Evolutionary conservation across 2,888 invertebrate genomes (phyloP).

Genomic region (Clunio marinus): DNA sequence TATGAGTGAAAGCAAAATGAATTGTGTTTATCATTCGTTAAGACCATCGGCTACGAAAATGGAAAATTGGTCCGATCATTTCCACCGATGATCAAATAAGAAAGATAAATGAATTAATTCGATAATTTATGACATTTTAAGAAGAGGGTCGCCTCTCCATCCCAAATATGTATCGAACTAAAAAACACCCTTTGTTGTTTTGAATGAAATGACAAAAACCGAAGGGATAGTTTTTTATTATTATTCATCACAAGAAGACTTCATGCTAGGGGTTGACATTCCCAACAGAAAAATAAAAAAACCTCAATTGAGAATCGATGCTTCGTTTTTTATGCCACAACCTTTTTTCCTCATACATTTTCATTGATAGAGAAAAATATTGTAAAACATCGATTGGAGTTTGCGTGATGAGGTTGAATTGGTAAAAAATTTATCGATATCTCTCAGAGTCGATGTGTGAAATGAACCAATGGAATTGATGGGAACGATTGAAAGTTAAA

Average conservation of each 20-base stretch:
- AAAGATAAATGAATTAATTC: slow-evolving; percentile 34
- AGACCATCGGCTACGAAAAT: background rate
- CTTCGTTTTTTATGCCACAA: background rate
- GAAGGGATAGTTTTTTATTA: background rate
- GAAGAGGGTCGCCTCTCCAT: slow-evolving; percentile 15
- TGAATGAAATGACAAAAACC: background rate
- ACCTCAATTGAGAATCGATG: background rate
- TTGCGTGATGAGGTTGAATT: slow-evolving; percentile 3
- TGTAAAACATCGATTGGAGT: slow-evolving; percentile 32
- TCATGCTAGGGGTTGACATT: background rate
- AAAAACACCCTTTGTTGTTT: slow-evolving; percentile 2
- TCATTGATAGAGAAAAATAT: too few species aligned
- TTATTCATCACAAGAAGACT: background rate
- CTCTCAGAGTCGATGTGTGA: background rate
- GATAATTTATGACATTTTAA: slow-evolving; percentile 37
- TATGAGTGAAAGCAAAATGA: too few species aligned
- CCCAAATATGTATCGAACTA: background rate
- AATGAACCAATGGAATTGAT: slow-evolving; percentile 30
- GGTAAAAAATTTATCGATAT: slow-evolving; percentile 26
- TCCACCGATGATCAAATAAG: slow-evolving; percentile 14
- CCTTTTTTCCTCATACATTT: too few species aligned
- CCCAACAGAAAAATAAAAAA: background rate
- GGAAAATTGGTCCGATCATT: background rate
- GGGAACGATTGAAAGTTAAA: background rate
- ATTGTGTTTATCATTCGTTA: too few species aligned